phyloP scores from a whole-genome alignment of 2,888 invertebrate species.

The Apotomis betuletana region DNA sequence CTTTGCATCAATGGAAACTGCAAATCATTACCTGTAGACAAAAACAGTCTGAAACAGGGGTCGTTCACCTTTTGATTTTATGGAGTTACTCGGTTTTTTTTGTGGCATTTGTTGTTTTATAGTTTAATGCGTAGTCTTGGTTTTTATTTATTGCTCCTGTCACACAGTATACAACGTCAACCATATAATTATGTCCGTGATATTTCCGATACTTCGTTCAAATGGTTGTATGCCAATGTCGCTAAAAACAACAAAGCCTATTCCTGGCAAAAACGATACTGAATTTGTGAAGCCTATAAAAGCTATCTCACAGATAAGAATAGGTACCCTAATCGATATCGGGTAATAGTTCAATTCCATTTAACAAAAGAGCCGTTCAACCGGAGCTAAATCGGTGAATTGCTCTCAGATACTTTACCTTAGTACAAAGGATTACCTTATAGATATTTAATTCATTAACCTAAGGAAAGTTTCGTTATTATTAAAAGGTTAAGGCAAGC shows the following conservation, averaged over 20 bases:
- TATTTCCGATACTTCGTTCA: no score
- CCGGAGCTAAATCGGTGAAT: slow-evolving; percentile 70
- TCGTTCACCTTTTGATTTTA: no score
- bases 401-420: slow-evolving; percentile 59
- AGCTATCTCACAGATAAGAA: slow-evolving; percentile 49
- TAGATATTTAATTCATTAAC: slow-evolving; percentile 57
- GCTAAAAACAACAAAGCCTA: slow-evolving; percentile 1
- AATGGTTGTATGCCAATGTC: no score
- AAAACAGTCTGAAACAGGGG: no score
- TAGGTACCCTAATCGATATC: slow-evolving; percentile 62
- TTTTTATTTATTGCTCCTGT: no score
- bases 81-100: no score
- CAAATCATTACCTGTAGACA: no score
- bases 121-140: no score
- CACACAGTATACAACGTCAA: no score
- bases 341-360: slow-evolving; percentile 73
- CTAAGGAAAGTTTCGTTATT: slow-evolving; percentile 12
- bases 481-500: not conserved
- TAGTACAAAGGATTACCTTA: slow-evolving; percentile 56
- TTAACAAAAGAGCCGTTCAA: slow-evolving; percentile 72
- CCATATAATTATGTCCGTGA: no score
- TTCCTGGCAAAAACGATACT: slow-evolving; percentile 29
- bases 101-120: no score
- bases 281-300: slow-evolving; percentile 43
- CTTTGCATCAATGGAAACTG: no score